Evolutionary conservation across 2,888 invertebrate species (phyloP), one percentile per base, ranked within the genome.

Genomic region (Pandemis cinnamomeana): DNA sequence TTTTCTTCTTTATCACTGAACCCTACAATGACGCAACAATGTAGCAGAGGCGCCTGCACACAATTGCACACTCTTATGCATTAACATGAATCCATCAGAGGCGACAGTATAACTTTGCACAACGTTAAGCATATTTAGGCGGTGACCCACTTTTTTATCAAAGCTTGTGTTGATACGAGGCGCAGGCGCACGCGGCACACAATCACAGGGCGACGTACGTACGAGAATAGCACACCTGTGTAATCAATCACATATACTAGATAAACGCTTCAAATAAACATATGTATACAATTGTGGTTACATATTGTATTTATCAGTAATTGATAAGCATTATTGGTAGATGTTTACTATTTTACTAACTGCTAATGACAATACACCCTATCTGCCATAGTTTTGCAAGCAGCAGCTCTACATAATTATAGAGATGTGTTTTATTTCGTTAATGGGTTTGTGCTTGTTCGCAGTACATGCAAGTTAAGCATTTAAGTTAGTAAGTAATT

Each of bases 111-210:
- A 88, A 89, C 86, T 89, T 90, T 88, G 88, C 88, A 83, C 83
- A 82, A 83, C 87, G 87, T 88, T 86, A 83, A 86, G 84, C 85
- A 89, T 92, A 91, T 90, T 91, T 87, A 89, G 89, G 86, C 85
- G 86, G 78, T 87, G 89, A 90, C 92, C 91, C 80, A 91, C 84
- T 88, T 91, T 88, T 88, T 91, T 89, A 88, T 88, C 86, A 86
- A 86, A 85, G 84, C 83, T 86, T 81, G 78, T 77, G 80, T 79
- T 80, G 80, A 85, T 86, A 83, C 78, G 78, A 79, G 78, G 82
- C 84, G 85, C 84, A 78, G 78, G 81, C 84, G 85, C 83, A 83
- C 80, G 76, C 77, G 79, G 77, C 80, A 78, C 79, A 78, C 80
- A 75, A 68, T 75, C 66, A 64, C 73, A 73, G 5, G 3, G 48